phyloP scores from a whole-genome alignment of 2,113 vertebrate species.

The Odocoileus virginianus region DNA sequence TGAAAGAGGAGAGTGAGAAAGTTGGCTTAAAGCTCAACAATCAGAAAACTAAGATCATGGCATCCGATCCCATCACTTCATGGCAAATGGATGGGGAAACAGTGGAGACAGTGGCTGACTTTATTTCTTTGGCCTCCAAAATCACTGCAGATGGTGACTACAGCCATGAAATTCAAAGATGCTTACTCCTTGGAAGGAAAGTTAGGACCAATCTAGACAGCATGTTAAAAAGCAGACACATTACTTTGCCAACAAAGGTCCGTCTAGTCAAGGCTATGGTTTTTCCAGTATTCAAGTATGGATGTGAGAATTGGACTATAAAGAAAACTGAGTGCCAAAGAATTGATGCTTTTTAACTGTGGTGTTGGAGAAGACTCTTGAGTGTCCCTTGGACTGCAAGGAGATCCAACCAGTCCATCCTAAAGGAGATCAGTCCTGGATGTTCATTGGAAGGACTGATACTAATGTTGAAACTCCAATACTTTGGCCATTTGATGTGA shows the following conservation, averaged over 20 bases:
- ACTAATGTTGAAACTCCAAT: not conserved
- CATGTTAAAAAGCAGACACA: not conserved
- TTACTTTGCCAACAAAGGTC: not conserved
- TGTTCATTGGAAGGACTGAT: not conserved
- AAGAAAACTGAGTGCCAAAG: not conserved
- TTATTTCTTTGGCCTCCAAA: fast-evolving
- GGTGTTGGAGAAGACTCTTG: not conserved
- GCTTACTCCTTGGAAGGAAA: not conserved
- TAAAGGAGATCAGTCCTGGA: not conserved
- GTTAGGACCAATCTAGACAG: not conserved
- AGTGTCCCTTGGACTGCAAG: not conserved
- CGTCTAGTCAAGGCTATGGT: not conserved
- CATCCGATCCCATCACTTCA: not conserved
- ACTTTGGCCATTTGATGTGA: fast-evolving
- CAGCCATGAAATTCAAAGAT: not conserved
- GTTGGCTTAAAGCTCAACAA: not conserved
- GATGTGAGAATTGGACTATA: not conserved
- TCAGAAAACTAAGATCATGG: not conserved
- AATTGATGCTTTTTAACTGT: not conserved
- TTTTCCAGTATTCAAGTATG: not conserved
- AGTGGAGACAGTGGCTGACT: not conserved
- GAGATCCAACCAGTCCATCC: not conserved
- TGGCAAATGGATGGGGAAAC: not conserved
- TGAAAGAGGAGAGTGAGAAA: not conserved
- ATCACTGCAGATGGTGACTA: not conserved